Conservation (phyloP, 2,888 invertebrate genomes). For the Axea sp. region DNA sequence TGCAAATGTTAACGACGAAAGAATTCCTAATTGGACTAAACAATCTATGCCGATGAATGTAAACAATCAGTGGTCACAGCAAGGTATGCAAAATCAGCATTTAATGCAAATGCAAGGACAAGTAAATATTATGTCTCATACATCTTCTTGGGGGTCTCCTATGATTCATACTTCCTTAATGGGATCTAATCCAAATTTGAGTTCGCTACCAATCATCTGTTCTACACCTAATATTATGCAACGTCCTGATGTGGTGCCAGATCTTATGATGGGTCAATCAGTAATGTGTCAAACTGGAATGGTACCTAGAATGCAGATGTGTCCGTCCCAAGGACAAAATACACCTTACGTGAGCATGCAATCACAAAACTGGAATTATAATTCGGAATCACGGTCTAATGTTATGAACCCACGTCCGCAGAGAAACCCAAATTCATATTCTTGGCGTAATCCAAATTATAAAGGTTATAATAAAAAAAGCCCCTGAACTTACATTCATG, state of each 20-base stretch:
- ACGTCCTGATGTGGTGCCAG: constrained; percentile 8
- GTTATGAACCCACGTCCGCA: background rate
- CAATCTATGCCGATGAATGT: background rate
- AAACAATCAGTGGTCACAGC: constrained; percentile 20
- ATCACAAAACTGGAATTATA: constrained; percentile 12
- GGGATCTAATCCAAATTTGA: constrained; percentile 10
- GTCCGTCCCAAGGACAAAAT: constrained; percentile 3
- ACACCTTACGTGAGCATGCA: too few relatives aligned
- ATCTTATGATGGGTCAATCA: constrained; percentile 9
- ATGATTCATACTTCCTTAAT: background rate
- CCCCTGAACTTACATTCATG: too few relatives aligned
- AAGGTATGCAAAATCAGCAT: too few relatives aligned
- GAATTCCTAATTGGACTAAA: constrained; percentile 11
- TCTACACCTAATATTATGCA: constrained; percentile 1
- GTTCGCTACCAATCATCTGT: background rate
- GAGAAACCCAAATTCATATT: constrained; percentile 6
- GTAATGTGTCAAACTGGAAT: constrained; percentile 10
- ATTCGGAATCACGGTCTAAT: constrained; percentile 1
- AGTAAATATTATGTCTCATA: background rate
- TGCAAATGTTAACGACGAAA: background rate
- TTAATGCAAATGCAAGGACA: constrained; percentile 13
- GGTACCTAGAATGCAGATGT: constrained; percentile 15
- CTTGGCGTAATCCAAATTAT: constrained; percentile 25
- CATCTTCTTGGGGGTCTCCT: constrained; percentile 3
- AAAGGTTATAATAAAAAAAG: too few relatives aligned